Percentiles rank a stretch among this genome's conserved stretches.
phyloP scores from a whole-genome alignment of 1,140 invertebrate genomes.

The Streblospio benedicti region DNA sequence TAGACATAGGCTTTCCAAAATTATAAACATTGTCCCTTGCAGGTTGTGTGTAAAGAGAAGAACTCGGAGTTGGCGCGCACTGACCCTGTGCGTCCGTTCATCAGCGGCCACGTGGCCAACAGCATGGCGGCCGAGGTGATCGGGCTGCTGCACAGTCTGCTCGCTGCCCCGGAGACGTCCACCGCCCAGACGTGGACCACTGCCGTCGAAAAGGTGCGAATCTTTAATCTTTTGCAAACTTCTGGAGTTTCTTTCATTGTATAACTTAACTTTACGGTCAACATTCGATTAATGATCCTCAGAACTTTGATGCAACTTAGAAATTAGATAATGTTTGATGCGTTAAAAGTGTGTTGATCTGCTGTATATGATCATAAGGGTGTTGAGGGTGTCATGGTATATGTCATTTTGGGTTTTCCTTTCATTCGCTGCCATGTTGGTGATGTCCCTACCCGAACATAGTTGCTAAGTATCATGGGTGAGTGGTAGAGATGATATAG shows the following conservation, averaged over 20 bases:
- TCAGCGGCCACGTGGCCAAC: conserved; percentile 48
- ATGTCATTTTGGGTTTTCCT: too few relatives aligned
- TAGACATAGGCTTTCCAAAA: too few relatives aligned
- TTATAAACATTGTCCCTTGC: too few relatives aligned
- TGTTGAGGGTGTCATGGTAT: too few relatives aligned
- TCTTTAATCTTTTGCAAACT: background rate
- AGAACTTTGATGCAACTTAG: too few relatives aligned
- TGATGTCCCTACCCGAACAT: too few relatives aligned
- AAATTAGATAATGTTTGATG: too few relatives aligned
- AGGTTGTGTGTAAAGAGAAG: conserved; percentile 44
- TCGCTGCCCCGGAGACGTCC: conserved; percentile 31
- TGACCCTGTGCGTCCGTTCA: conserved; percentile 45
- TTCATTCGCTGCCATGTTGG: too few relatives aligned
- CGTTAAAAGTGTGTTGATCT: too few relatives aligned
- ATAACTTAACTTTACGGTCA: background rate
- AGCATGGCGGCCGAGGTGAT: conserved; percentile 47
- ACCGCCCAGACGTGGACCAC: conserved; percentile 39
- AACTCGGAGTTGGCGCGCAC: conserved; percentile 42
- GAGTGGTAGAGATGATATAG: too few relatives aligned
- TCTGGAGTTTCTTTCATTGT: background rate
- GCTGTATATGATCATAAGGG: too few relatives aligned
- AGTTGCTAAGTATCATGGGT: too few relatives aligned
- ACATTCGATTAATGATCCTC: background rate
- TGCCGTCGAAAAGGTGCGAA: conserved; percentile 38
- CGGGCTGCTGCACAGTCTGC: conserved; percentile 39